Evolutionary conservation across 30 jellyfish, hydroid and myxozoan species (phyloP), one percentile per base, ranked within the genome.

Genomic region (Aurelia aurita complex sp. Pacific): DNA sequence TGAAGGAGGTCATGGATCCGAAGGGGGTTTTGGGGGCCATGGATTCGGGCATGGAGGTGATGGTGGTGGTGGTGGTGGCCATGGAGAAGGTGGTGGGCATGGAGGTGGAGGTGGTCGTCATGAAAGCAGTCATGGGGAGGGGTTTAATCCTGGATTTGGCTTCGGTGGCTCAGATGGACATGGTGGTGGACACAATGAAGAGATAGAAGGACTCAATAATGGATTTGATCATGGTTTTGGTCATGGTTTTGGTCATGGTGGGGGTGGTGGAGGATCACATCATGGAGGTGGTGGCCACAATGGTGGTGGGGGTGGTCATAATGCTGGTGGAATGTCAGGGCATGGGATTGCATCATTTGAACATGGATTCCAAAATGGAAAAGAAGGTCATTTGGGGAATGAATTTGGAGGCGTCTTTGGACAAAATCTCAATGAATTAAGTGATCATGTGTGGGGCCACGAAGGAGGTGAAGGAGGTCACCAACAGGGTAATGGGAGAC

Each of bases 281-380:
- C 73, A 54, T 7, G 87, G 79, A 60, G 94, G 82, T 3, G 73
- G 63, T 67, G 80, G 80, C 17, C 75, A 57, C 19, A 19, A 59
- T 52, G 42, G 42, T 1, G 79, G 57, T 51, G 78, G 19, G 15
- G 83, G 71, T 66, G 86, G 86, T 18, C 86, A 72, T 61, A 72
- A 46, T 9, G 15, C 57, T 46, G 57, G 57, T 46, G 57, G 65
- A 46, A 59, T 63, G 74, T 46, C 69, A 1, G 73, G 80, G 23
- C 91, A 82, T 35, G 91, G 91, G 2, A n/a, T 71, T 5, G 79
- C 91, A 7, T 76, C 91, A 69, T 82, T 82, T 50, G 86, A 65
- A 16, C 89, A 42, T 40, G 89, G 89, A 2, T 40, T 79, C 52
- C 89, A 86, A 12, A 70, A 71, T 59, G 85, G 73, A 32, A 42